Evolutionary conservation across 2,888 invertebrate genomes (phyloP).

Genomic region (Orthosia cruda): DNA sequence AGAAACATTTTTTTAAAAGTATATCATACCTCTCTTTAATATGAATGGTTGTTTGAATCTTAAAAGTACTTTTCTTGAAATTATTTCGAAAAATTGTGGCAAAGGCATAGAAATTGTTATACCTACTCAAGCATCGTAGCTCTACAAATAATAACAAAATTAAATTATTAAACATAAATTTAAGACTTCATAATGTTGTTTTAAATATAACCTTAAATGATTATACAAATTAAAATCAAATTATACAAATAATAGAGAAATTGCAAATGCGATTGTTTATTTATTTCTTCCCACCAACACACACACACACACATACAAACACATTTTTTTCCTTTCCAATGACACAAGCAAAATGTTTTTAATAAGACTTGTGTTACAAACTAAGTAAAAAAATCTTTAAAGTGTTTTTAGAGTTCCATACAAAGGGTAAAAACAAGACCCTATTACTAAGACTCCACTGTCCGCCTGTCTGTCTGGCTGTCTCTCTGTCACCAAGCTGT

Average conservation of each 20-base stretch:
- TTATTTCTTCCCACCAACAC: slow-evolving; percentile 37
- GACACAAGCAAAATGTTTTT: not conserved
- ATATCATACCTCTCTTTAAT: not conserved
- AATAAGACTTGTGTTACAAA: not conserved
- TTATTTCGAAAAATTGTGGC: too few species aligned
- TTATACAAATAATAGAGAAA: slow-evolving; percentile 84
- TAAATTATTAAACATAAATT: slow-evolving; percentile 74
- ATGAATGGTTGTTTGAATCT: not conserved
- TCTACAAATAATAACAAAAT: slow-evolving; percentile 43
- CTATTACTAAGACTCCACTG: too few species aligned
- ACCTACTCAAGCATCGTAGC: slow-evolving; percentile 44
- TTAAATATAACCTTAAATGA: slow-evolving; percentile 81
- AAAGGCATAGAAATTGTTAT: too few species aligned
- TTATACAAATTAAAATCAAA: slow-evolving; percentile 80
- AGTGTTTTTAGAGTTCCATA: too few species aligned
- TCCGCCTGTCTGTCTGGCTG: too few species aligned
- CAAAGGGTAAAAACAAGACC: too few species aligned
- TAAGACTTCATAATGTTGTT: slow-evolving; percentile 81
- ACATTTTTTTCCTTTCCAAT: too few species aligned
- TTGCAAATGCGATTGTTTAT: slow-evolving; percentile 84
- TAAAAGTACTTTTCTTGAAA: too few species aligned
- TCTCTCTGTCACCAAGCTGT: too few species aligned
- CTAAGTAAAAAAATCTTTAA: too few species aligned
- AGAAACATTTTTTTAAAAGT: too few species aligned
- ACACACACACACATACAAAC: too few species aligned